A percentile compares a stretch with the other conserved stretches of the same genome.
Evolutionary conservation across 2,113 vertebrate genomes (phyloP).

Genomic region (Fukomys damarensis): DNA sequence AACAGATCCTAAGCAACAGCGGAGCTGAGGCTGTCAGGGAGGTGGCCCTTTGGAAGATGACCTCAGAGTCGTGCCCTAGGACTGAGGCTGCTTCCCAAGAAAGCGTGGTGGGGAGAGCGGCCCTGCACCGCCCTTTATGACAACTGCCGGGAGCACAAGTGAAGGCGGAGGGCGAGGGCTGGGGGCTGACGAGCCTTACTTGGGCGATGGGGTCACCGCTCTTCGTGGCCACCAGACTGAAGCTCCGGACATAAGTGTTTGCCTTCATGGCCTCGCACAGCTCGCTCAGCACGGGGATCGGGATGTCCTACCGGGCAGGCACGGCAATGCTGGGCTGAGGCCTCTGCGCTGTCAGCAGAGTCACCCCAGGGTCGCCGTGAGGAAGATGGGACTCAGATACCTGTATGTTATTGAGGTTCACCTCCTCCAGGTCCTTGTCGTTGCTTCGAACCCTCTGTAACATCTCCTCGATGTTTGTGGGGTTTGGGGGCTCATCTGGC

Average conservation of each 20-base stretch:
- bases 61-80: not conserved
- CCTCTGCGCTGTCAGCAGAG: not conserved
- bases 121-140: not conserved
- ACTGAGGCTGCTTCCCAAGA: not conserved
- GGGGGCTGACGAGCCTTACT: slow-evolving; percentile 85
- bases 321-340: not conserved
- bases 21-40: too few relatives aligned
- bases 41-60: not conserved
- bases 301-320: slow-evolving; percentile 91
- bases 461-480: slow-evolving; percentile 95
- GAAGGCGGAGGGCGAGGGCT: not conserved
- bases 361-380: not conserved
- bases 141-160: not conserved
- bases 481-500: slow-evolving; percentile 95
- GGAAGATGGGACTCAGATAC: slow-evolving; percentile 78
- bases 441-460: slow-evolving; percentile 91
- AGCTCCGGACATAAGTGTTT: slow-evolving; percentile 92
- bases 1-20: not conserved
- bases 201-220: slow-evolving; percentile 96
- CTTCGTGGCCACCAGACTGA: slow-evolving; percentile 95
- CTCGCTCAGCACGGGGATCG: slow-evolving; percentile 91
- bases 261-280: slow-evolving; percentile 93
- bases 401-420: slow-evolving; percentile 99
- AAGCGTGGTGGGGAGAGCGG: not conserved
- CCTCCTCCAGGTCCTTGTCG: slow-evolving; percentile 90